Conservation (phyloP, 2,113 vertebrate species). For the Neolamprologus toae region DNA sequence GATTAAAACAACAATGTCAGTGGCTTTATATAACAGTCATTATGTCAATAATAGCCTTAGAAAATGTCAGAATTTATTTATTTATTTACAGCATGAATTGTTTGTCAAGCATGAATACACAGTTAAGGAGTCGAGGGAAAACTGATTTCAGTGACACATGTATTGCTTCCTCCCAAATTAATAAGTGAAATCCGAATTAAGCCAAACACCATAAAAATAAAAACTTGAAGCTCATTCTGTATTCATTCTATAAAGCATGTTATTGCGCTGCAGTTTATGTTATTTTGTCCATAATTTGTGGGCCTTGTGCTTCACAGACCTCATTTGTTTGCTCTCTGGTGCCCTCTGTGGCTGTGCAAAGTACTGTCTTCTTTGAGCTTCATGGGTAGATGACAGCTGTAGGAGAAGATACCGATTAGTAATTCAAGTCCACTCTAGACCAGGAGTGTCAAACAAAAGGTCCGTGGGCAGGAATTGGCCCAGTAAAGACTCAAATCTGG, state of each 20-base stretch:
- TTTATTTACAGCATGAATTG: not conserved
- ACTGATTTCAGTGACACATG: not conserved
- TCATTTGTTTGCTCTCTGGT: constrained; percentile 23
- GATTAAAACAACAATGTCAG: not conserved
- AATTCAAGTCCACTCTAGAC: not conserved
- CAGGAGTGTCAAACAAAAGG: not conserved
- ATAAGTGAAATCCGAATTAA: not conserved
- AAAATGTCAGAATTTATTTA: not conserved
- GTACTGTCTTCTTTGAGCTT: constrained; percentile 45
- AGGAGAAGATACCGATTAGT: not conserved
- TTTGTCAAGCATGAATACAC: not conserved
- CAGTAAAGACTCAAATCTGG: not conserved
- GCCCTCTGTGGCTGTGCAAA: constrained; percentile 23
- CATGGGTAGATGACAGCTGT: constrained; percentile 57
- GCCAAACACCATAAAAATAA: not conserved
- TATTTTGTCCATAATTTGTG: not conserved
- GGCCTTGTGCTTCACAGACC: constrained; percentile 13
- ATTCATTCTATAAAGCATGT: not conserved
- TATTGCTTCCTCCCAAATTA: not conserved
- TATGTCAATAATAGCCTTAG: not conserved
- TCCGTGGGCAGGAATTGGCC: not conserved
- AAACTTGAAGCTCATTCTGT: not conserved
- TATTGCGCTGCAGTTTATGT: not conserved
- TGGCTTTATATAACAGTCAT: not conserved
- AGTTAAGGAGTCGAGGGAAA: not conserved